Evolutionary conservation across 2,888 invertebrate species (phyloP), one percentile per base, ranked within the genome.

Genomic region (Plebejus argus): DNA sequence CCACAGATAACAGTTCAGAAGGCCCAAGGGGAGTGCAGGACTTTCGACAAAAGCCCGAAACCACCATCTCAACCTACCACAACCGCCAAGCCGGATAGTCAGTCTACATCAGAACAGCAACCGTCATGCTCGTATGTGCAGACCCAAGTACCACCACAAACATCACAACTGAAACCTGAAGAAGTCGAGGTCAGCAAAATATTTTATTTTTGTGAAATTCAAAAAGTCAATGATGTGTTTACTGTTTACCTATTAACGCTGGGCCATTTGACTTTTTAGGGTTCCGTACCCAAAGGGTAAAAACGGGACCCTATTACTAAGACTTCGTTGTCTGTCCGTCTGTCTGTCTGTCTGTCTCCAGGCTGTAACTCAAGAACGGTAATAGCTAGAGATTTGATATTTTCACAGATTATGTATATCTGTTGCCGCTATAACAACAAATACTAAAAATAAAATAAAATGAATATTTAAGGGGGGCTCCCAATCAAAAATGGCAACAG

Each of bases 161-260:
- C 84, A 78, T 82, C 88, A 78, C 93, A 90, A 81, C 89, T 90
- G 81, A 92, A 90, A 86, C 90, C 90, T 76, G 89, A 83, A 89
- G 94, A 94, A 91, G 92, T 92, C 81, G 94, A 94, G 94, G 94
- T 94, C 91, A 94, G 94, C 89, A 82, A 83, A 85, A 81, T 77
- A 77, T 80, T 78, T 75, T 66, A 5, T 77, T 75, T 77, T 78
- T 78, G 85, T 66, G 15, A 66, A 28, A 66, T 66, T 66, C 61
- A 66, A 28, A 66, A 28, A 58, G 58, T 28, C 28, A 20, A 28
- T 66, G 15, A 23, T 10, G 10, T 15, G 5, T 28, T 28, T 28
- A 28, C 28, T 28, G 28, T 28, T 66, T 28, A 12, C 10, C 66
- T 66, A 28, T 66, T 66, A 28, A 3, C 28, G 23, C 15, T 66